phyloP scores from a whole-genome alignment of 2,797 vertebrate genomes.

The Microchirus variegatus region DNA sequence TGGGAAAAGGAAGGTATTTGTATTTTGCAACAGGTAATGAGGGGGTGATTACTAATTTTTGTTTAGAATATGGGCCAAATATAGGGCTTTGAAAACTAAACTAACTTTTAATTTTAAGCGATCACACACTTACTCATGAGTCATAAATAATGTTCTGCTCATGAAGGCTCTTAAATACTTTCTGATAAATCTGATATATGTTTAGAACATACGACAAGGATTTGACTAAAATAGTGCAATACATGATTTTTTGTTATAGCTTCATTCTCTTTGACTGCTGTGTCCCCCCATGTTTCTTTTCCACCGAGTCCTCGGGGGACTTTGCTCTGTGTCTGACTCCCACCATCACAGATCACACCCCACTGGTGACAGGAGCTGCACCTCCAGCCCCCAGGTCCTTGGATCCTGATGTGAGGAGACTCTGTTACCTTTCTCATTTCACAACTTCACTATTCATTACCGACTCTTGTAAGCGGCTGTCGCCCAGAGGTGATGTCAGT shows the following conservation, averaged over 20 bases:
- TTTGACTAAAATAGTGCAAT: background rate
- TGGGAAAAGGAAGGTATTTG: too few species aligned
- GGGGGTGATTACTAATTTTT: too few species aligned
- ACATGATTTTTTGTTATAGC: background rate
- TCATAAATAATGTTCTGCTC: too few species aligned
- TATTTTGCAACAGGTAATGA: too few species aligned
- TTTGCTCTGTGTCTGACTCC: slow-evolving; percentile 17
- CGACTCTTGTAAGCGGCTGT: slow-evolving; percentile 40
- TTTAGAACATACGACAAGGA: background rate
- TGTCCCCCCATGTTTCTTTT: slow-evolving; percentile 8
- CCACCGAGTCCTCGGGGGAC: background rate
- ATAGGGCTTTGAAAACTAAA: too few species aligned
- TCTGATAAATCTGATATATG: too few species aligned
- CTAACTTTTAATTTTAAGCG: too few species aligned
- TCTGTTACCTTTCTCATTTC: slow-evolving; percentile 59
- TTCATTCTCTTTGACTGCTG: background rate
- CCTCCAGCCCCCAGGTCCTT: slow-evolving; percentile 22
- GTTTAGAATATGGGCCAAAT: too few species aligned
- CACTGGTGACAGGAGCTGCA: slow-evolving; percentile 31
- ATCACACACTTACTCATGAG: too few species aligned
- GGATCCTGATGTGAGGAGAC: slow-evolving; percentile 49
- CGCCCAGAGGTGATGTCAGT: slow-evolving; percentile 37
- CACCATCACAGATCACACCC: slow-evolving; percentile 1
- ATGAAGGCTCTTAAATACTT: too few species aligned
- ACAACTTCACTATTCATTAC: slow-evolving; percentile 68